A percentile compares a stretch with the other conserved stretches of the same genome.
Conservation (phyloP, 2,113 vertebrate genomes). For the Tetraodon nigroviridis region DNA sequence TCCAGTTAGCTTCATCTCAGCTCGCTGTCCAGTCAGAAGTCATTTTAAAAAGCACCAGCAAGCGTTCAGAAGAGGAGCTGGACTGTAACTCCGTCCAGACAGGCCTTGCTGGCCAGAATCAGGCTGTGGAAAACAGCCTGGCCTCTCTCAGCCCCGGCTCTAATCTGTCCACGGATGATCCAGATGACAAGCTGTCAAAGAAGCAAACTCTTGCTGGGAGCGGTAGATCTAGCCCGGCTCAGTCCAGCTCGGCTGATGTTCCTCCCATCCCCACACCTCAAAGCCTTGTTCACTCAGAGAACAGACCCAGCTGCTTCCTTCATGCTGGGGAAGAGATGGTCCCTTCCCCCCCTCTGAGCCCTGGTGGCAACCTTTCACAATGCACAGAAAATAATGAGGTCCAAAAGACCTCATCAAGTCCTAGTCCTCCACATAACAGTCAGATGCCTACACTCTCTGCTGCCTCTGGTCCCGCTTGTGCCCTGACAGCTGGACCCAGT, state of each 20-base stretch:
- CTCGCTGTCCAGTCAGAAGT: not conserved
- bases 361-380: slow-evolving; percentile 5
- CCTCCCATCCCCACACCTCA: slow-evolving; percentile 36
- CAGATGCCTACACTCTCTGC: slow-evolving; percentile 21
- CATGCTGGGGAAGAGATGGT: slow-evolving; percentile 10
- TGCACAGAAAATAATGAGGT: slow-evolving; percentile 14
- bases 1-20: not conserved
- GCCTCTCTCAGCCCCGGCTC: not conserved
- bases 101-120: slow-evolving; percentile 13
- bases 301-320: slow-evolving; percentile 36
- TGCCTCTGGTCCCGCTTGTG: slow-evolving; percentile 2
- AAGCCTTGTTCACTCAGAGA: slow-evolving; percentile 55
- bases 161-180: not conserved
- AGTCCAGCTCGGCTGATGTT: not conserved
- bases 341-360: slow-evolving; percentile 9
- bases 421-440: slow-evolving; percentile 16
- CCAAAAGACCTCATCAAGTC: slow-evolving; percentile 4
- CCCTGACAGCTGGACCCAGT: not conserved
- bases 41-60: not conserved
- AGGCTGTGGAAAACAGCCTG: slow-evolving; percentile 45
- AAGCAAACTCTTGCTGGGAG: slow-evolving; percentile 4
- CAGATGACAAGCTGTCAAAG: slow-evolving; percentile 2
- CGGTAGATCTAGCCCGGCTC: not conserved
- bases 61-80: not conserved
- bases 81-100: slow-evolving; percentile 2